Base-by-base conservation (phyloP, 2,113 vertebrate genomes). In the Andinoacara biseriatus region DNA sequence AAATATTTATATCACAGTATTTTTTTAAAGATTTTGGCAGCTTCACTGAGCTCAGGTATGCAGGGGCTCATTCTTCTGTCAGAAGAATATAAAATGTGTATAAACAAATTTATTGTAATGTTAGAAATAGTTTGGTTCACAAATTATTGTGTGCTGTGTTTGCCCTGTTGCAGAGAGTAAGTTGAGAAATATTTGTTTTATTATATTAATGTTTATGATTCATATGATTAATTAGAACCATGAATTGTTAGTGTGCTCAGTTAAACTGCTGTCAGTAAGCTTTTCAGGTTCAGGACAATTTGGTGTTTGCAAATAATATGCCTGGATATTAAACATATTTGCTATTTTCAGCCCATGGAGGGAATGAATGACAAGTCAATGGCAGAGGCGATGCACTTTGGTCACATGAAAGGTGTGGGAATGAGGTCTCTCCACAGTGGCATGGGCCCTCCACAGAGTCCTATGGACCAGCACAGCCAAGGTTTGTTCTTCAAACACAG, bases 401-500 rank as follows among this genome's bases (percentile, higher is more conserved):
- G 96, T 72, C 96, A 98, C 89, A 96, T 99, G 96, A 99, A 99
- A 94, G 95, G 95, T 33, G 93, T 97, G 5, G 92, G 95, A 14
- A 98, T 99, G 96, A 95, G 98, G 82, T 96, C 98, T 18, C 96
- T 98, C 61, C 98, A 97, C 83, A 96, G 97, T 52, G 98, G 98
- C 85, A 99, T 99, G 97, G 98, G 97, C 11, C 98, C 98, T 57
- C 97, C 98, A 38, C 98, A 99, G 93, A 99, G 98, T 92, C 98
- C 98, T 0, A 97, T 99, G 97, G 98, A 99, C 91, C 98, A 99
- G 69, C 98, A 98, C 93, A 98, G 96, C 92, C 98, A 99, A 98
- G 98, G 98, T 99, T 72, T 35, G 14, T 56, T 7, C 33, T 43
- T 58, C 46, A 72, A 52, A 0, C 6, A 29, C 24, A 56, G 63